A percentile compares a stretch with the other conserved stretches of the same genome.
Evolutionary conservation across 2,113 vertebrate species (phyloP).

Genomic region (Bungarus multicinctus): DNA sequence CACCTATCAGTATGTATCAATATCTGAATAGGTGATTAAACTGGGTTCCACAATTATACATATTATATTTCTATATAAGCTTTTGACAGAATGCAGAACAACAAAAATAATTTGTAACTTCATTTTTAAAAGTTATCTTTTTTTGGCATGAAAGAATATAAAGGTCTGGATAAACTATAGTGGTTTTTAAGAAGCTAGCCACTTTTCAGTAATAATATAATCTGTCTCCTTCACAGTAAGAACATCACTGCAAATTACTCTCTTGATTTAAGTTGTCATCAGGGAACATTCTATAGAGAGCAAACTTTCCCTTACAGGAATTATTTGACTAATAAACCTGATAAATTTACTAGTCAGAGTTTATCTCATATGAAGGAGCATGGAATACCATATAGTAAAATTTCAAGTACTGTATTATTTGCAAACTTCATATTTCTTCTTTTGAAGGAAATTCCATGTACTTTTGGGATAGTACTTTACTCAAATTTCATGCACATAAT

Average conservation of each 20-base stretch:
- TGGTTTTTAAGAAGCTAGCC: background rate
- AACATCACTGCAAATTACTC: background rate
- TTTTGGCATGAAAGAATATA: background rate
- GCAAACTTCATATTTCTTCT: background rate
- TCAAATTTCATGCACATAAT: background rate
- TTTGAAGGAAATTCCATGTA: background rate
- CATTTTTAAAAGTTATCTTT: background rate
- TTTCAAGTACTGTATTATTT: background rate
- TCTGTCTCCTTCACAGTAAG: background rate
- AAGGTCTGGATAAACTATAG: constrained; percentile 4
- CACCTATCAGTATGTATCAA: background rate
- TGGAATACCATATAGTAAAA: too few relatives aligned
- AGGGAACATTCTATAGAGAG: background rate
- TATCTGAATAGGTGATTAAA: background rate
- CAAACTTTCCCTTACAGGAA: background rate
- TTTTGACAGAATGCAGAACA: background rate
- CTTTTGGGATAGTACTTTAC: background rate
- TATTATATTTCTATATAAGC: background rate
- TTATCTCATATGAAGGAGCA: background rate
- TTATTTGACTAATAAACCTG: background rate
- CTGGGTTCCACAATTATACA: background rate
- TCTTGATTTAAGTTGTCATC: background rate
- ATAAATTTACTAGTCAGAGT: background rate
- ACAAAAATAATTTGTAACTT: background rate
- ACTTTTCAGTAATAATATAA: background rate